Evolutionary conservation across 2,113 vertebrate species (phyloP).

Genomic region (Brachypodius melanocephalos): DNA sequence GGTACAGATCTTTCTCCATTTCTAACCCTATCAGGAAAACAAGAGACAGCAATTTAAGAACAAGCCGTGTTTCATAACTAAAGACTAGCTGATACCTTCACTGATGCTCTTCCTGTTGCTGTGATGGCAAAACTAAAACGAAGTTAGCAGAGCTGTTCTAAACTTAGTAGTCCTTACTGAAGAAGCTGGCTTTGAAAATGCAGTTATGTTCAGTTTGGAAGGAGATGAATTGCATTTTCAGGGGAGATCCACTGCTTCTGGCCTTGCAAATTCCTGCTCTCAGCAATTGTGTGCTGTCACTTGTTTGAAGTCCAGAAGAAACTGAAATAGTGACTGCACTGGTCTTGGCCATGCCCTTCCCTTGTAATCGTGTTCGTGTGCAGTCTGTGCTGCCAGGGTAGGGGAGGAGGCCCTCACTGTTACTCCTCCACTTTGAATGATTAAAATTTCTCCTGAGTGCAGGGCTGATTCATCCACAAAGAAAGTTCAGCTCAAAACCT

Average conservation of each 20-base stretch:
- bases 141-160: background rate
- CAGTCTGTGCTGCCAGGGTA: fast-evolving
- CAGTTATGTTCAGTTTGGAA: background rate
- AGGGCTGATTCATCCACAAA: background rate
- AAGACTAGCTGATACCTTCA: background rate
- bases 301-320: background rate
- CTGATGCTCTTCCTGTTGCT: background rate
- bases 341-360: background rate
- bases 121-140: background rate
- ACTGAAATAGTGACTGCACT: background rate
- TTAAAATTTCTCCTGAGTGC: background rate
- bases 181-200: background rate
- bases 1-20: background rate
- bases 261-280: background rate
- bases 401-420: background rate
- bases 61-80: background rate
- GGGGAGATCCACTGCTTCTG: background rate
- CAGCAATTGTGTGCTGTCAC: fast-evolving
- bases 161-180: background rate
- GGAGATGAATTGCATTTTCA: background rate
- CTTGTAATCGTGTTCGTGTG: background rate
- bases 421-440: background rate
- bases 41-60: background rate
- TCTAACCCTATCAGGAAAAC: background rate
- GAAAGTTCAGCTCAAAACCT: background rate